phyloP scores from a whole-genome alignment of 2,888 invertebrate genomes.

The Augochlorella aurata region DNA sequence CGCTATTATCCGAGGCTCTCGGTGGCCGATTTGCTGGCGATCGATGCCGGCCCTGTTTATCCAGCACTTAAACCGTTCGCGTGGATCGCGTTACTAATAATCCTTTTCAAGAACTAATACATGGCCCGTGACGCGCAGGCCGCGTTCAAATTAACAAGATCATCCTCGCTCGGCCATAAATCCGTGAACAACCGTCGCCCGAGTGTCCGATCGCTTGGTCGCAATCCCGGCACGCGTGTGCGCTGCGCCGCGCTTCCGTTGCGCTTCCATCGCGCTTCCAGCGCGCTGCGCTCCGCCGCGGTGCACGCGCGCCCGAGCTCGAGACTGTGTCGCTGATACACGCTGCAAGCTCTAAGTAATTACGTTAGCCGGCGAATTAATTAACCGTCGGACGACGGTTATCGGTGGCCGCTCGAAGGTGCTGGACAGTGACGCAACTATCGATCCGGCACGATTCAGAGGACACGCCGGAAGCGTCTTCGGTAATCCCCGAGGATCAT shows the following conservation, averaged over 20 bases:
- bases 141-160: conserved; percentile 64
- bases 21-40: neutral
- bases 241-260: neutral
- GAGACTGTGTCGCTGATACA: conserved; percentile 26
- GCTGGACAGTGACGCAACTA: conserved; percentile 60
- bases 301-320: neutral
- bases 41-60: conserved; percentile 4
- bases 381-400: conserved; percentile 73
- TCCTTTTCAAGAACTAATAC: conserved; percentile 43
- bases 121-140: conserved; percentile 27
- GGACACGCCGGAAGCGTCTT: conserved; percentile 45
- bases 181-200: conserved; percentile 58
- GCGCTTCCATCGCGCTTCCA: no score
- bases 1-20: neutral
- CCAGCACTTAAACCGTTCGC: conserved; percentile 22
- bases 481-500: conserved; percentile 51
- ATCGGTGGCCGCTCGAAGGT: conserved; percentile 65
- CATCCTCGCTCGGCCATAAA: conserved; percentile 62
- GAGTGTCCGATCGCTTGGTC: conserved; percentile 31
- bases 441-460: conserved; percentile 64
- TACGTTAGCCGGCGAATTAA: conserved; percentile 77
- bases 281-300: neutral
- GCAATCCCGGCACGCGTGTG: conserved; percentile 14
- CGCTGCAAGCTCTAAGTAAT: conserved; percentile 69
- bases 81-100: conserved; percentile 45